Evolutionary conservation across 1,140 invertebrate species (phyloP).

Genomic region (Drosophila tropicalis): DNA sequence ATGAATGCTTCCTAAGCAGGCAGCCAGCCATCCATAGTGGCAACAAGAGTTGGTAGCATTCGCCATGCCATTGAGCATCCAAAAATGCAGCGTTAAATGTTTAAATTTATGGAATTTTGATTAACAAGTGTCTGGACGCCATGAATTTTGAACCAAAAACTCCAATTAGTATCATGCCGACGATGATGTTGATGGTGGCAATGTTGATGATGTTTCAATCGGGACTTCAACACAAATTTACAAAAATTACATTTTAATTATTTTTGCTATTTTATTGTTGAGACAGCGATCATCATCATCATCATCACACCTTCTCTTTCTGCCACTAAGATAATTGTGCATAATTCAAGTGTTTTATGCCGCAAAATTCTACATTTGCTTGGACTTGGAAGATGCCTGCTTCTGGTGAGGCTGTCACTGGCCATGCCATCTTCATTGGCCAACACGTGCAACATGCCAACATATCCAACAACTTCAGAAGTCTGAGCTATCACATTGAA

Average conservation of each 20-base stretch:
- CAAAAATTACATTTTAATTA: conserved; percentile 80
- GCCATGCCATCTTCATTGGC: conserved; percentile 31
- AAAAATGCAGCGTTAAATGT: conserved; percentile 55
- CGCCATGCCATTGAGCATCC: conserved; percentile 29
- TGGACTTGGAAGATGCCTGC: background rate
- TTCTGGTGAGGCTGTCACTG: conserved; percentile 45
- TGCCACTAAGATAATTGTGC: conserved; percentile 68
- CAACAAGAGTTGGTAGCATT: conserved; percentile 23
- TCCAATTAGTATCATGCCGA: conserved; percentile 63
- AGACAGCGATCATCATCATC: conserved; percentile 45
- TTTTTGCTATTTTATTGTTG: conserved; percentile 72
- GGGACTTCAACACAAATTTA: conserved; percentile 43
- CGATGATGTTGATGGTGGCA: conserved; percentile 5
- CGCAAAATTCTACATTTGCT: conserved; percentile 27
- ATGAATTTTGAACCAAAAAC: conserved; percentile 38
- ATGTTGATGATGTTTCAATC: conserved; percentile 60
- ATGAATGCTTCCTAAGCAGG: conserved; percentile 32
- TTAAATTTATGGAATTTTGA: conserved; percentile 77
- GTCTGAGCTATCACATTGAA: conserved; percentile 54
- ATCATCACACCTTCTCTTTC: conserved; percentile 78
- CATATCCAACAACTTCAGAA: conserved; percentile 56
- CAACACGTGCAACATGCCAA: conserved; percentile 63
- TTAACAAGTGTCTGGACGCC: conserved; percentile 55
- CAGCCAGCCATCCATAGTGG: background rate
- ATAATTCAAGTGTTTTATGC: conserved; percentile 80